Conservation (phyloP, 1,140 invertebrate genomes). For the Trachelipus rathkii region DNA sequence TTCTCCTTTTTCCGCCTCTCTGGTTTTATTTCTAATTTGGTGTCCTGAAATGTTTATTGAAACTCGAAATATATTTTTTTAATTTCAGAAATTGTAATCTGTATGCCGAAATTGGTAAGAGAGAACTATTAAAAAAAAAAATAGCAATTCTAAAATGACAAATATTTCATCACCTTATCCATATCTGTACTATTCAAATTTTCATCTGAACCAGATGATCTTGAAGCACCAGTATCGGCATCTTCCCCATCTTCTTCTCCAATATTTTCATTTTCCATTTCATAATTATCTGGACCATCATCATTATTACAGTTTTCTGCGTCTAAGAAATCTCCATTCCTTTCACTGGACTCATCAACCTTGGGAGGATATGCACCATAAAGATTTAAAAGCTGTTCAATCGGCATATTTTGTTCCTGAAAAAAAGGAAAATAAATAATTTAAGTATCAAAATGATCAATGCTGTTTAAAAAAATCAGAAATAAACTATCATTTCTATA, state of each 20-base stretch:
- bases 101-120: too few relatives aligned
- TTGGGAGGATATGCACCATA: conserved; percentile 3
- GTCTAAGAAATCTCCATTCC: neutral
- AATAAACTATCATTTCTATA: too few relatives aligned
- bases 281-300: neutral
- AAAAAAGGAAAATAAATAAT: too few relatives aligned
- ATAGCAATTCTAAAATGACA: neutral
- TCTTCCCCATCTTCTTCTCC: neutral
- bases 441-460: too few relatives aligned
- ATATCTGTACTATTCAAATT: conserved; percentile 1
- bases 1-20: neutral
- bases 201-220: conserved; percentile 4
- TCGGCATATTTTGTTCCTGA: conserved; percentile 19
- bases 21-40: conserved; percentile 1
- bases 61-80: too few relatives aligned
- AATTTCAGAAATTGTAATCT: too few relatives aligned
- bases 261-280: neutral
- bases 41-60: neutral
- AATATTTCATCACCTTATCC: neutral
- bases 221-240: neutral
- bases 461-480: too few relatives aligned
- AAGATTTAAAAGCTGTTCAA: conserved; percentile 7
- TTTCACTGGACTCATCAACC: neutral
- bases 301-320: neutral
- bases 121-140: too few relatives aligned